A percentile compares a stretch with the other conserved stretches of the same genome.
Evolutionary conservation across 1,140 invertebrate species (phyloP).

Genomic region (Pseudomyrmex gracilis): DNA sequence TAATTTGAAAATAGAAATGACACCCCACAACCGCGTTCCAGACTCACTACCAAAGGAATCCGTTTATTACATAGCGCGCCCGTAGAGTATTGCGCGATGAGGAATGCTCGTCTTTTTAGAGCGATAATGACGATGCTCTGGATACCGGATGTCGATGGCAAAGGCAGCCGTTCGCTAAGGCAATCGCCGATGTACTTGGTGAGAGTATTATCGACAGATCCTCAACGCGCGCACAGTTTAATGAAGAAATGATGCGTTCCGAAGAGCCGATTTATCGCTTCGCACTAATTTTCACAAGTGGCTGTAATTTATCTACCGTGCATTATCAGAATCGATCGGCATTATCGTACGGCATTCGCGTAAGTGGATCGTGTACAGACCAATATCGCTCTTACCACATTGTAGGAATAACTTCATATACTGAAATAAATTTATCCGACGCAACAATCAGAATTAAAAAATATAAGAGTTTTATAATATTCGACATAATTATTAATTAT

Average conservation of each 20-base stretch:
- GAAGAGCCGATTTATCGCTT: constrained; percentile 49
- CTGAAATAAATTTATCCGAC: too few species aligned
- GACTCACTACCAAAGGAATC: constrained; percentile 68
- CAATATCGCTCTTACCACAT: not conserved
- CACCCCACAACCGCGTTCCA: constrained; percentile 69
- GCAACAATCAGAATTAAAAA: too few species aligned
- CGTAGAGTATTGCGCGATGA: constrained; percentile 64
- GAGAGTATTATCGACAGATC: constrained; percentile 39
- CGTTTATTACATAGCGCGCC: constrained; percentile 74
- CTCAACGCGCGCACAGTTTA: constrained; percentile 25
- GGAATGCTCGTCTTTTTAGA: constrained; percentile 69
- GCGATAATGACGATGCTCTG: constrained; percentile 61
- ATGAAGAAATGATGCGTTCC: constrained; percentile 22
- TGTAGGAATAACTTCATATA: not conserved
- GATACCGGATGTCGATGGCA: constrained; percentile 55
- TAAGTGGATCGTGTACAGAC: not conserved
- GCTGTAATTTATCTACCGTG: constrained; percentile 25
- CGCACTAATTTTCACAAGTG: constrained; percentile 37
- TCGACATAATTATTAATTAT: too few species aligned
- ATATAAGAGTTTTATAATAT: too few species aligned
- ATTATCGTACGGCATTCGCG: constrained; percentile 35
- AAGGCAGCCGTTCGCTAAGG: constrained; percentile 29
- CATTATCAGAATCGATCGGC: constrained; percentile 33
- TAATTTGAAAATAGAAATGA: constrained; percentile 68
- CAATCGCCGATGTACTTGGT: constrained; percentile 10